Evolutionary conservation across 1,140 invertebrate genomes (phyloP).

Genomic region (Sycophila sp.): DNA sequence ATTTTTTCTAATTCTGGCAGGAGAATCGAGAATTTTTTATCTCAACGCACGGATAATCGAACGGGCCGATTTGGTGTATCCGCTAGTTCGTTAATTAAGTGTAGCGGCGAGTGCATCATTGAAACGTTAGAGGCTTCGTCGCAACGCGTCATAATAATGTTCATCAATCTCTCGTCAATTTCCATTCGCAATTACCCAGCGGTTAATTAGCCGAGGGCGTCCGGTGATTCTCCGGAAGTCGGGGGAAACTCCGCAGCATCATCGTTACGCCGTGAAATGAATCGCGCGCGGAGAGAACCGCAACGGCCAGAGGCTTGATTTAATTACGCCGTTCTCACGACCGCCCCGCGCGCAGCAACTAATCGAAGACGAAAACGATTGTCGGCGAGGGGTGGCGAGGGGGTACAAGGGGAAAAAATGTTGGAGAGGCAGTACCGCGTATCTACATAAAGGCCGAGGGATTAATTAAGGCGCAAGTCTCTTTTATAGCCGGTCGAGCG

Average conservation of each 20-base stretch:
- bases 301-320: conserved; percentile 18
- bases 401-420: neutral
- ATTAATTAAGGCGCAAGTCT: conserved; percentile 31
- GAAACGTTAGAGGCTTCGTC: no score
- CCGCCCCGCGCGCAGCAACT: neutral
- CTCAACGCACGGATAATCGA: no score
- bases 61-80: no score
- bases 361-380: conserved; percentile 18
- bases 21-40: no score
- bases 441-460: neutral
- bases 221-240: neutral
- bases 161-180: no score
- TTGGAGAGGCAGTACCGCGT: neutral
- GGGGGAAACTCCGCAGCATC: neutral
- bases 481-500: neutral
- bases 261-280: conserved; percentile 8
- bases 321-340: conserved; percentile 36
- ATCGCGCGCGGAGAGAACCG: no score
- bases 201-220: no score
- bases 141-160: no score
- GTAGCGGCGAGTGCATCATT: no score
- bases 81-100: no score
- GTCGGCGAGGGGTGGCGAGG: neutral
- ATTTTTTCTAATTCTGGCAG: no score
- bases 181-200: no score